Conservation (phyloP, 2,888 invertebrate genomes). For the Agriotes lineatus region DNA sequence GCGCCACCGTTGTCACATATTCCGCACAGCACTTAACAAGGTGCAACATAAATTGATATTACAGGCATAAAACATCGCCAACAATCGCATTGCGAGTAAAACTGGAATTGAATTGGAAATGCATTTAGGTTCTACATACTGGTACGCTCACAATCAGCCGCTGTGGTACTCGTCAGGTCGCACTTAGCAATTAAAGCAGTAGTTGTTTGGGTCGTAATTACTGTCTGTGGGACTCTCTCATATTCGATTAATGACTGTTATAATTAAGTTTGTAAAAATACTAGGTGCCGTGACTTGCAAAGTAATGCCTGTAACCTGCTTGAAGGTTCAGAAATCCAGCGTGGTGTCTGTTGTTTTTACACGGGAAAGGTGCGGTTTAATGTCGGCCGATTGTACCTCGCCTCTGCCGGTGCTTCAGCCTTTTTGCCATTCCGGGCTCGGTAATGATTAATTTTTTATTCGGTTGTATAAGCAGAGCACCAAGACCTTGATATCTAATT, state of each 20-base stretch:
- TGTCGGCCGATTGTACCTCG: constrained; percentile 34
- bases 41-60: constrained; percentile 30
- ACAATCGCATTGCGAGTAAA: constrained; percentile 22
- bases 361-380: constrained; percentile 42
- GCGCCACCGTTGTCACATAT: not conserved
- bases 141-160: constrained; percentile 18
- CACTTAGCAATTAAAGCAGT: constrained; percentile 41
- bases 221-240: constrained; percentile 42
- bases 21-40: not conserved
- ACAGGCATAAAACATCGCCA: constrained; percentile 21
- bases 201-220: constrained; percentile 41
- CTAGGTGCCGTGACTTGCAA: constrained; percentile 44
- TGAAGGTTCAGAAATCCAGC: constrained; percentile 38
- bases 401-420: constrained; percentile 16
- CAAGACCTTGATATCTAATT: no score
- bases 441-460: no score
- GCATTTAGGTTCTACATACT: not conserved
- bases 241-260: constrained; percentile 45
- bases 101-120: constrained; percentile 27
- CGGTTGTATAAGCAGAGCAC: no score
- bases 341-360: constrained; percentile 40
- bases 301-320: constrained; percentile 43
- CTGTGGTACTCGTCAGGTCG: constrained; percentile 20
- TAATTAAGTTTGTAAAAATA: constrained; percentile 46
- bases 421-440: no score